phyloP scores from a whole-genome alignment of 2,888 invertebrate species.

The Ormyrus nitidulus region DNA sequence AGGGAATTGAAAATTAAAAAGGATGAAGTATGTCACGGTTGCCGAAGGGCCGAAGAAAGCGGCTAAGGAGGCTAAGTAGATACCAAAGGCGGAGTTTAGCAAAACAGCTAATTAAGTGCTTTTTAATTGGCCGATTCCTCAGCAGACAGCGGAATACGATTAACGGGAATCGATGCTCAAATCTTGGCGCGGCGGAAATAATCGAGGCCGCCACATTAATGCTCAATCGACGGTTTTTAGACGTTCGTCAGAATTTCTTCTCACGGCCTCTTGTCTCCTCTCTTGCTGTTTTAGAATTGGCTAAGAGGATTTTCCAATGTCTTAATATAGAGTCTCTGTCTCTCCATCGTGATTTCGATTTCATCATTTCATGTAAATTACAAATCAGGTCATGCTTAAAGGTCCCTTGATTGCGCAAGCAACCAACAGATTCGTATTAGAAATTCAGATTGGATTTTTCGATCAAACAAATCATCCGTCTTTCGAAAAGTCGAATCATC shows the following conservation, averaged over 20 bases:
- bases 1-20: background rate
- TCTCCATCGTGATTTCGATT: background rate
- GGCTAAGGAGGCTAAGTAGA: slow-evolving; percentile 19
- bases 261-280: background rate
- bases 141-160: slow-evolving; percentile 37
- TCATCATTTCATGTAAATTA: slow-evolving; percentile 35
- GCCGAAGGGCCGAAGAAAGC: background rate
- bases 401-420: slow-evolving; percentile 17
- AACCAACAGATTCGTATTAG: background rate
- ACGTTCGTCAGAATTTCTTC: background rate
- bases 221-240: background rate
- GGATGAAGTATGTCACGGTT: background rate
- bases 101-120: slow-evolving; percentile 27
- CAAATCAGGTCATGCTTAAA: slow-evolving; percentile 46
- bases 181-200: slow-evolving; percentile 3
- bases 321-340: background rate
- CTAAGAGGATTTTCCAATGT: slow-evolving; percentile 18
- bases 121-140: slow-evolving; percentile 40
- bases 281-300: background rate
- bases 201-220: slow-evolving; percentile 34
- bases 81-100: background rate
- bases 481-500: too few species aligned
- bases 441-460: slow-evolving; percentile 4
- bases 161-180: slow-evolving; percentile 48
- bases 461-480: slow-evolving; percentile 8